Percentiles rank a stretch among this genome's conserved stretches.
phyloP scores from a whole-genome alignment of 2,797 vertebrate genomes.

The Schizothorax lantsangensis region DNA sequence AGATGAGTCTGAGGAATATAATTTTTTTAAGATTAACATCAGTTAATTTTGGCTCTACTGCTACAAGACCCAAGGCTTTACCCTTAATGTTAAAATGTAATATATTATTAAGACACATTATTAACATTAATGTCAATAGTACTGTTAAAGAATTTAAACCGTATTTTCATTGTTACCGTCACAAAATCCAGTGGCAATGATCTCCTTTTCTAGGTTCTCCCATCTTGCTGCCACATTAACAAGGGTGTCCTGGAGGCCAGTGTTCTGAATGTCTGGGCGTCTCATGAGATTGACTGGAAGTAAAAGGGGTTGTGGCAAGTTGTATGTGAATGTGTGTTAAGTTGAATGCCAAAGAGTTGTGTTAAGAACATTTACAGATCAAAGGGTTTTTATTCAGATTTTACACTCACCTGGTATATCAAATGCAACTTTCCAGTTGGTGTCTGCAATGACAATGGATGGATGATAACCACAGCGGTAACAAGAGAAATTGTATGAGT shows the following conservation, averaged over 20 bases:
- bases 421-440: conserved; percentile 40
- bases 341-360: neutral
- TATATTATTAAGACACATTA: neutral
- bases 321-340: neutral
- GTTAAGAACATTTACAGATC: neutral
- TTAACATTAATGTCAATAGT: neutral
- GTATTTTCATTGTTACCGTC: too few relatives aligned
- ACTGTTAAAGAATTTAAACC: neutral
- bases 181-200: too few relatives aligned
- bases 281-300: neutral
- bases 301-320: neutral
- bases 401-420: conserved; percentile 16
- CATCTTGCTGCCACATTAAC: neutral
- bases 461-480: conserved; percentile 30
- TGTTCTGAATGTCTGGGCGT: neutral
- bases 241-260: neutral
- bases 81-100: neutral
- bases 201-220: too few relatives aligned
- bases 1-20: neutral
- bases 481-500: neutral
- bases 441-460: conserved; percentile 15
- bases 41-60: neutral
- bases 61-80: neutral
- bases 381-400: neutral
- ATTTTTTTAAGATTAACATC: neutral